Conservation (phyloP, 35 echinoderm and acorn worm genomes). For the Acanthaster planci region DNA sequence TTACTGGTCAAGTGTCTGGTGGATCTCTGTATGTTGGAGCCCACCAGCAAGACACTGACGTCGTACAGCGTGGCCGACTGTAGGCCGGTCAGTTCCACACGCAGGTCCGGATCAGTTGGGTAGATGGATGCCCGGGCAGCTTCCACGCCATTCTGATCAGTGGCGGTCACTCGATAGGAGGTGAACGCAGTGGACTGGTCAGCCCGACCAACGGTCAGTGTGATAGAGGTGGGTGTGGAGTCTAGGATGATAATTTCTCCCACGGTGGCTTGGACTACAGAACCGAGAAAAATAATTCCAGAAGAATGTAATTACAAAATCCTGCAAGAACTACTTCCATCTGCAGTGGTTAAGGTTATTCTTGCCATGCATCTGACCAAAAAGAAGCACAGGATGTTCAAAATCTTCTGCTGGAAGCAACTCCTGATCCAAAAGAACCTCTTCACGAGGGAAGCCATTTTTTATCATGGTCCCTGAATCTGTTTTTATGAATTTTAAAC, state of each 20-base stretch:
- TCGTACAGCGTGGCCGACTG: neutral
- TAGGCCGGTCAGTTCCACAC: constrained; percentile 3
- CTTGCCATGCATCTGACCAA: too few relatives aligned
- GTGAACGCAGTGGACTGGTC: neutral
- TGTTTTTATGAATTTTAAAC: too few relatives aligned
- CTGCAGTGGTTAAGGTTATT: too few relatives aligned
- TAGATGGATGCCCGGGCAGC: neutral
- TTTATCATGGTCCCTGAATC: too few relatives aligned
- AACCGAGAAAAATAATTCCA: neutral
- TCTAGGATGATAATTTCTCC: constrained; percentile 16
- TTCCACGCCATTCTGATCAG: neutral
- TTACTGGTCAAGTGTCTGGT: neutral
- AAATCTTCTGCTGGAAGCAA: too few relatives aligned
- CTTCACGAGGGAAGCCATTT: too few relatives aligned
- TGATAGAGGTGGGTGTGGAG: constrained; percentile 15
- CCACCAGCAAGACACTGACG: neutral
- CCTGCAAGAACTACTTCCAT: too few relatives aligned
- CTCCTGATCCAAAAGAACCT: too few relatives aligned
- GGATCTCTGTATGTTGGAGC: neutral
- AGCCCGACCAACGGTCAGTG: neutral
- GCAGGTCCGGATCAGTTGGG: neutral
- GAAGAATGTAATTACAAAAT: too few relatives aligned
- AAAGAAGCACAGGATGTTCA: too few relatives aligned
- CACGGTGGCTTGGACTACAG: neutral
- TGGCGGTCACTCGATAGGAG: constrained; percentile 7